Evolutionary conservation across 2,797 vertebrate species (phyloP), one percentile per base, ranked within the genome.

Genomic region (Halcyon leucocephala): DNA sequence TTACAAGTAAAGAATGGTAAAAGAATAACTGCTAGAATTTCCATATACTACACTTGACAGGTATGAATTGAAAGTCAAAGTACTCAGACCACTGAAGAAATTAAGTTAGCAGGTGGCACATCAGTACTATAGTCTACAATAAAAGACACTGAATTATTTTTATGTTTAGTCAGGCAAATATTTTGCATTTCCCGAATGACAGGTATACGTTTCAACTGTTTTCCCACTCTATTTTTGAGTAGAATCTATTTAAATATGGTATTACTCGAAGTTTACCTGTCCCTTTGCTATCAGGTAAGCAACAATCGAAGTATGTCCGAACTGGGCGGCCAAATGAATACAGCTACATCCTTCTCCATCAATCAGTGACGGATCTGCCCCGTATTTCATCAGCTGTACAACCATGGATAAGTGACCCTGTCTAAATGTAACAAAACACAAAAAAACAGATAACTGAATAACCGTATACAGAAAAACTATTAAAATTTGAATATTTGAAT

Each of bases 371-470:
- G 99, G 99, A 97, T 99, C 99, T 44, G 99, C 99, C 18, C 99
- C 99, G 5, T 99, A 99, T 96, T 99, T 99, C 99, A 99, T 99
- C 94, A 99, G 98, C 97, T 99, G 99, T 81, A 99, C 99, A 98
- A 99, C 99, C 99, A 99, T 99, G 95, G 99, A 99, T 89, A 99
- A 98, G 97, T 99, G 99, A 80, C 99, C 99, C 98, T 99, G 99
- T 97, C 99, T 99, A 95, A 97, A 94, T 12, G 88, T 12, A 97
- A 88, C n/a, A 95, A 80, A 94, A 94, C 39, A 97, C 29, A 97
- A 71, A 82, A 91, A 90, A 37, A n/a, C 20, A 89, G 55, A 62
- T 31, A 89, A 70, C 55, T 89, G 42, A 95, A 6, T 86, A 95
- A 86, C 33, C 48, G 54, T 5, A 84, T 9, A 64, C 24, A 80